phyloP scores from a whole-genome alignment of 2,888 invertebrate species.

The Standfussiana lucernea region DNA sequence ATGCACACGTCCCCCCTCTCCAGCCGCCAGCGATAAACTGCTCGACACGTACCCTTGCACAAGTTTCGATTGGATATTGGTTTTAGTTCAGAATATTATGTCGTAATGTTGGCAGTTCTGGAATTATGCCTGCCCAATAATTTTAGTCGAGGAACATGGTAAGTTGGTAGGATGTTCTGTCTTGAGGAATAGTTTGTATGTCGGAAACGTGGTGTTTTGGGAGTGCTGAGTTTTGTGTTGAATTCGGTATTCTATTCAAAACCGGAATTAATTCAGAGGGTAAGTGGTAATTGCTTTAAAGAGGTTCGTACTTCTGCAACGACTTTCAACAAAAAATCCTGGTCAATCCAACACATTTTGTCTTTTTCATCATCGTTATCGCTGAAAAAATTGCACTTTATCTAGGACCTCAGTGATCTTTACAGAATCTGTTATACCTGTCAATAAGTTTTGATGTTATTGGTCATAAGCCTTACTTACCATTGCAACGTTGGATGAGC shows the following conservation, averaged over 20 bases:
- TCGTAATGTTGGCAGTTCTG: slow-evolving; percentile 46
- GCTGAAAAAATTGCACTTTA: too few species aligned
- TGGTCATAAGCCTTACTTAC: not conserved
- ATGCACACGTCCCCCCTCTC: slow-evolving; percentile 65
- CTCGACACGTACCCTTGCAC: slow-evolving; percentile 62
- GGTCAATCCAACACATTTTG: too few species aligned
- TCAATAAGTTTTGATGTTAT: not conserved
- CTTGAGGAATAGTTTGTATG: not conserved
- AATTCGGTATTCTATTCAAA: not conserved
- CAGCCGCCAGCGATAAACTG: slow-evolving; percentile 60
- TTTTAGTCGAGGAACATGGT: slow-evolving; percentile 13
- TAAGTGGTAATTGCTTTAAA: not conserved
- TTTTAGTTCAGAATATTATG: slow-evolving; percentile 64
- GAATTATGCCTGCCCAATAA: slow-evolving; percentile 29
- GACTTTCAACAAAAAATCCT: too few species aligned
- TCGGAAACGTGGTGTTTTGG: not conserved
- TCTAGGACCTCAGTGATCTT: not conserved
- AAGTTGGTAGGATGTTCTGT: not conserved
- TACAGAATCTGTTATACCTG: not conserved
- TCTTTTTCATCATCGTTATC: too few species aligned
- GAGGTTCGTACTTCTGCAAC: not conserved
- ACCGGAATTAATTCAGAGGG: not conserved
- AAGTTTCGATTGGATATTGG: slow-evolving; percentile 70
- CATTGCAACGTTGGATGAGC: not conserved
- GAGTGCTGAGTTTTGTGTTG: not conserved